Evolutionary conservation across 92 coral and sea anemone species (phyloP), one percentile per base, ranked within the genome.

Genomic region (Chrysogorgia sp.): DNA sequence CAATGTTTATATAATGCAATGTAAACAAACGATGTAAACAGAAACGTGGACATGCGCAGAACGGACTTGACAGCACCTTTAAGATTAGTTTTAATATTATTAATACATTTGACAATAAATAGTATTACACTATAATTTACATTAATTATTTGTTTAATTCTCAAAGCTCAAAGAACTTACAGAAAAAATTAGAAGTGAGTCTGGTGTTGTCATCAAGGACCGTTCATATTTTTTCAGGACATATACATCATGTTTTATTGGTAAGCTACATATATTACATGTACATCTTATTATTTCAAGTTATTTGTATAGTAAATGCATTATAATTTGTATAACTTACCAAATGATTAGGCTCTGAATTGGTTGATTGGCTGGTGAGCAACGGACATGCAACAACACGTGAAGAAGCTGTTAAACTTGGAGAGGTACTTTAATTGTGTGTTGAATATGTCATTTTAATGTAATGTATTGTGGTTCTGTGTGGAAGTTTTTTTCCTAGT

Each of bases 301-400:
- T n/a, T 15, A 23, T 20, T 1, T 69, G 28, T 23, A 47, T 2
- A 31, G 40, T 37, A 56, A 2, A 34, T 71, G 10, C 15, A 4
- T 30, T 10, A 21, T 28, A 26, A 7, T 8, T 19, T 52, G 23
- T 2, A 52, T 10, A 52, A 52, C 23, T 52, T 2, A 52, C 2
- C n/a, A 2, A 2, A 52, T 57, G 30, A 47, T 9, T 35, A 92
- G 97, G 97, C 33, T 84, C 87, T 9, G 92, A 92, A 76, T 87
- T 94, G 32, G 88, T 92, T 88, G 97, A 90, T 62, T 90, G 97
- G 96, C 75, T 90, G 13, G 68, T 92, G 63, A 76, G 79, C 19
- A 85, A 83, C 86, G 96, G 97, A 22, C 86, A 55, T 86, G 92
- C 91, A 31, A 58, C 34, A 45, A 57, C 80, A 20, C 82, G 97